A percentile compares a stretch with the other conserved stretches of the same genome.
Evolutionary conservation across 1,140 invertebrate species (phyloP).

Genomic region (Zaprionus kolodkinae): DNA sequence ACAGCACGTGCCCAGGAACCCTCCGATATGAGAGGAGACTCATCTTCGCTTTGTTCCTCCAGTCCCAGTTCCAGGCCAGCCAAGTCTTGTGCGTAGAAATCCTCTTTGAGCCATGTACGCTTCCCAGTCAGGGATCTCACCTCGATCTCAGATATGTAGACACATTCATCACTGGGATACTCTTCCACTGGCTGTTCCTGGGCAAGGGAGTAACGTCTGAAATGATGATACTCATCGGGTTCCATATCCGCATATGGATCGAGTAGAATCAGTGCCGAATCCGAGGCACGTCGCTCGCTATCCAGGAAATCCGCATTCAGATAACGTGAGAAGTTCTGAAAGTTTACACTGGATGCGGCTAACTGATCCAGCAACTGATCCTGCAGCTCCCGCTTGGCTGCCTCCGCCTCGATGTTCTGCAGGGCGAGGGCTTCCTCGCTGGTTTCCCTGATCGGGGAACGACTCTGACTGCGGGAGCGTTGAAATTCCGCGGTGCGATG

Average conservation of each 20-base stretch:
- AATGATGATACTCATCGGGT: slow-evolving; percentile 81
- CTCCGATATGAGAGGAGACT: slow-evolving; percentile 31
- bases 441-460: slow-evolving; percentile 58
- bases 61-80: slow-evolving; percentile 17
- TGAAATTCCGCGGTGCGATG: slow-evolving; percentile 72
- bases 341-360: slow-evolving; percentile 63
- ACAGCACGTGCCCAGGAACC: slow-evolving; percentile 51
- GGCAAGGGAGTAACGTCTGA: slow-evolving; percentile 71
- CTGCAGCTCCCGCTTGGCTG: slow-evolving; percentile 61
- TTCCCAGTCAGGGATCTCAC: slow-evolving; percentile 69
- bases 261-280: slow-evolving; percentile 66
- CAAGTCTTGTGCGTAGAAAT: slow-evolving; percentile 64
- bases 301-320: slow-evolving; percentile 75
- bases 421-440: slow-evolving; percentile 33
- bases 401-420: slow-evolving; percentile 60
- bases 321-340: slow-evolving; percentile 71
- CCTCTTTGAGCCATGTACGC: slow-evolving; percentile 73
- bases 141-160: slow-evolving; percentile 76
- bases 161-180: slow-evolving; percentile 77
- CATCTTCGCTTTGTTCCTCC: neutral
- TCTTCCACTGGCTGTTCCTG: slow-evolving; percentile 78
- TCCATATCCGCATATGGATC: slow-evolving; percentile 57
- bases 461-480: slow-evolving; percentile 74
- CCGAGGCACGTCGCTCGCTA: slow-evolving; percentile 73
- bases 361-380: slow-evolving; percentile 69